phyloP scores from a whole-genome alignment of 2,888 invertebrate species.

The Agrypnus murinus region DNA sequence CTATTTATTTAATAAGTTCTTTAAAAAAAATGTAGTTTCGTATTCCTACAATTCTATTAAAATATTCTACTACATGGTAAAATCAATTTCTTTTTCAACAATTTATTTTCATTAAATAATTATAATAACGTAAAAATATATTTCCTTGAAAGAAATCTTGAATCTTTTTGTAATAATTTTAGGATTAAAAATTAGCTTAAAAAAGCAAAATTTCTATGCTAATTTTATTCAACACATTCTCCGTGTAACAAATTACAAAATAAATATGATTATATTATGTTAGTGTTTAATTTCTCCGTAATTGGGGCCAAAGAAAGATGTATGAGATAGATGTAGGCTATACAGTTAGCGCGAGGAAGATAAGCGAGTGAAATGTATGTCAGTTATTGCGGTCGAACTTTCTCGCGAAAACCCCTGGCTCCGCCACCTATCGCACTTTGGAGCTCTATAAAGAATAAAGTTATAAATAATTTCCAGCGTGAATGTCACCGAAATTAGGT shows the following conservation, averaged over 20 bases:
- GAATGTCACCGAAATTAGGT: constrained; percentile 55
- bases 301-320: constrained; percentile 70
- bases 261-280: constrained; percentile 50
- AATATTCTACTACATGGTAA: too few relatives aligned
- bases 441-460: constrained; percentile 45
- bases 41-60: too few relatives aligned
- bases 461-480: constrained; percentile 59
- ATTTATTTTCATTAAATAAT: too few relatives aligned
- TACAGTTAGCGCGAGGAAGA: constrained; percentile 62
- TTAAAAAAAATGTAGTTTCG: too few relatives aligned
- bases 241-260: constrained; percentile 51
- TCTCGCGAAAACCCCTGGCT: constrained; percentile 50
- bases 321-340: constrained; percentile 57
- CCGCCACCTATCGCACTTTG: constrained; percentile 46
- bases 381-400: constrained; percentile 62
- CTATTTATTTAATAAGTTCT: too few relatives aligned
- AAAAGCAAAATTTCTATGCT: constrained; percentile 28
- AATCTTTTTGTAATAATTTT: too few relatives aligned
- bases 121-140: too few relatives aligned
- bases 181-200: neutral
- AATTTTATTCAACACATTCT: constrained; percentile 40
- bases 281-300: constrained; percentile 67
- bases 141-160: too few relatives aligned
- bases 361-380: constrained; percentile 66
- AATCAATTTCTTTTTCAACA: too few relatives aligned